These are phyloP conservation scores for Harlomillsia oculata DNA, from an alignment of 1,140 invertebrate species.

Conservation along the genomic window DNA sequence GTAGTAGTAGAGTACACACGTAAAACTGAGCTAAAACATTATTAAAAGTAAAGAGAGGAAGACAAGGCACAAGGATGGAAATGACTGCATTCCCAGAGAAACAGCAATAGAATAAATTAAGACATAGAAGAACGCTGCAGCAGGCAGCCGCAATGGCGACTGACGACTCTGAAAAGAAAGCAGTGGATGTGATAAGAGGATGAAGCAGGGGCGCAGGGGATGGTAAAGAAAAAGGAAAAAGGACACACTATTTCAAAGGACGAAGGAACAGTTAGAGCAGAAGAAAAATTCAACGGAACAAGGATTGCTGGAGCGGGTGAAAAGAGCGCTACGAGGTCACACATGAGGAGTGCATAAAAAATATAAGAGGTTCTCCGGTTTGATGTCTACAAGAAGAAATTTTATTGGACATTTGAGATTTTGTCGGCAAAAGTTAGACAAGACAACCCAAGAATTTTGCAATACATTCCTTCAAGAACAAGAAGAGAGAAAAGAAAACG, in stretches of 20 bases:
- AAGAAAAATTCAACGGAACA: background rate
- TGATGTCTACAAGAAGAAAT: slow-evolving; percentile 21
- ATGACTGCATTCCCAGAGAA: no score
- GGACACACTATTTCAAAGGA: background rate
- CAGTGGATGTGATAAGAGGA: no score
- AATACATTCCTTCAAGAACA: background rate
- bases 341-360: slow-evolving; percentile 24
- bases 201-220: no score
- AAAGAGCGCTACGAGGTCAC: slow-evolving; percentile 4
- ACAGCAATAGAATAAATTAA: no score
- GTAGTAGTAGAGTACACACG: no score
- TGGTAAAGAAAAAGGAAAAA: background rate
- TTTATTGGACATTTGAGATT: slow-evolving; percentile 35
- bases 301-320: background rate
- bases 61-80: no score
- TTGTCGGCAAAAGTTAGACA: slow-evolving; percentile 19
- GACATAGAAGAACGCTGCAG: no score
- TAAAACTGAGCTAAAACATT: no score
- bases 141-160: no score
- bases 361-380: slow-evolving; percentile 12
- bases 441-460: slow-evolving; percentile 20
- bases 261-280: background rate
- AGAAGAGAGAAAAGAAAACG: slow-evolving; percentile 9
- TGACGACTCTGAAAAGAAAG: no score
- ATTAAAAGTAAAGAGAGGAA: no score